Evolutionary conservation across 1,140 invertebrate species (phyloP), one percentile per base, ranked within the genome.

Genomic region (Apis mellifera): DNA sequence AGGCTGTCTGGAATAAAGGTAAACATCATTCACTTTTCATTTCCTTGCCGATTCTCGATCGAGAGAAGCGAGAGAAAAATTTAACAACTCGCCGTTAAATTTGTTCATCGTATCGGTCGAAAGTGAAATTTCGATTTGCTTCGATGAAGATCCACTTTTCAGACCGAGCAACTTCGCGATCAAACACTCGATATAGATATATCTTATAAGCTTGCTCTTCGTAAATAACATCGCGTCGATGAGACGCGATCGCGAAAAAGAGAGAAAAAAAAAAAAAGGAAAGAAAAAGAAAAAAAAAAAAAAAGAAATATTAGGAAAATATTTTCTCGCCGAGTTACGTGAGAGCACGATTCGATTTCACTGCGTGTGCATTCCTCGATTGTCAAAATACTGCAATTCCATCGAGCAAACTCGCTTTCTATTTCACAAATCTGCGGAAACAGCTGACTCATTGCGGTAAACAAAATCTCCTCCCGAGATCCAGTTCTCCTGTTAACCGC

Each of bases 341-440:
- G 57, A 60, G 60, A 75, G 77, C 23, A 62, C 76, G 68, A 42
- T 84, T 86, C 81, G 81, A 87, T 87, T 87, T 87, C 86, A 87
- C 80, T 78, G 32, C 15, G 32, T 17, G 57, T 26, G 80, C 74
- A 78, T 82, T 85, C 70, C 70, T 48, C 19, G 70, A 86, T 80
- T 86, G 68, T 86, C 85, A 86, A 77, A 87, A 76, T 65, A 42
- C 54, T 59, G 71, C 78, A 48, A 86, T 32, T 71, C 19, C 52
- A 57, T 12, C 52, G 54, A n/a, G 23, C 52, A 23, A n/a, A 23
- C 72, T 42, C 32, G 32, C 32, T 81, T 81, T 81, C 72, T 68
- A 81, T 68, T 76, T 50, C 11, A 23, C 42, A 4, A 5, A 64
- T 23, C 13, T 23, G 13, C 19, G 42, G 54, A 81, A 32, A 75